Base-by-base conservation (phyloP, 2,888 invertebrate species). In the Lithophane socia region DNA sequence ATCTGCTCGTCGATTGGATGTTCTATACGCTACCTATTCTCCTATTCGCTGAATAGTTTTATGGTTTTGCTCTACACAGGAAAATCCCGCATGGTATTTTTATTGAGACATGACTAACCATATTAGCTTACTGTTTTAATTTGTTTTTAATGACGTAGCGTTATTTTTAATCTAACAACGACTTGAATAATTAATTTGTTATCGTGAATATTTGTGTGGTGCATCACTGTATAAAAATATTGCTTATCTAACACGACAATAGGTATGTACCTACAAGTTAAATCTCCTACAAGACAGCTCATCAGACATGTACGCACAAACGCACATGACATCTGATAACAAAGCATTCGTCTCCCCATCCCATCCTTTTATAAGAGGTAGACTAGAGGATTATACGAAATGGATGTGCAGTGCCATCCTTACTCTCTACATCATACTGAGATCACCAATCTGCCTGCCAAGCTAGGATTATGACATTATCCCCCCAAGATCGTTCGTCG, bases 391-490 rank as follows among this genome's bases (percentile, higher is more conserved):
- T 83, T 83, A 86, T 49, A 37, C n/a, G 52, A 72, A 83, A 83
- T 82, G 71, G 78, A 86, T 83, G 86, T 73, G 65, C 74, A 73
- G 69, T 83, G 63, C 70, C 75, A 81, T 71, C 82, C 65, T 63
- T 67, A 63, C 69, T 71, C 64, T 65, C 69, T 83, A 60, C 71
- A 75, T 77, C 86, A 86, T 84, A 78, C 83, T 42, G 79, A 69
- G 83, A 72, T 66, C 83, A 83, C 79, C 78, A 75, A 84, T 86
- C 84, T 84, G 83, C 84, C 83, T 86, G 86, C 86, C 86, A 84
- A 86, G 83, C 86, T 75, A 61, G 86, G 83, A 84, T 84, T 84
- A 84, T 78, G 79, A 83, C 69, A 83, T 78, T 86, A 83, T 86
- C 83, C 83, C 67, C 68, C 79, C 69, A 83, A 83, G 83, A 84